Evolutionary conservation across 2,113 vertebrate species (phyloP), one percentile per base, ranked within the genome.

Genomic region (Phrynocephalus versicolor): DNA sequence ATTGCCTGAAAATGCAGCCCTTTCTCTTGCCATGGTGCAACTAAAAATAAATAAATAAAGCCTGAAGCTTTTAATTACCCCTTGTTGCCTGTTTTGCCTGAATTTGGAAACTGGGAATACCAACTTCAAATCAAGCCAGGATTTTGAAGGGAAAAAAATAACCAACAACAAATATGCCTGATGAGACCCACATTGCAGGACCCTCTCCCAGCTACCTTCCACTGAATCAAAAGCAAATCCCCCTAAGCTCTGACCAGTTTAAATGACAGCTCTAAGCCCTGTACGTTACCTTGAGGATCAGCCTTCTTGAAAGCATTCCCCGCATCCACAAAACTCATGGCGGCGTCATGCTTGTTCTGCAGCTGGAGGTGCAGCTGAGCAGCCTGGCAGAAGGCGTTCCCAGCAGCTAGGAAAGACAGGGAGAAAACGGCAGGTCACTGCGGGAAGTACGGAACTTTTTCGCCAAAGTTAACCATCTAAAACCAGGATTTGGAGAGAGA

Each of bases 241-340:
- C n/a, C 2, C n/a, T 55, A 67, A 23, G 21, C 57, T 60, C 72
- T 3, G 12, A 16, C 16, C 0, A 3, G 58, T 21, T 5, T 0
- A 1, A 37, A 6, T 25, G 16, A 30, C 30, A 13, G 60, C 39
- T 33, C n/a, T 16, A 3, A 60, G 1, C 33, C 2, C 3, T 8
- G 27, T 39, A 10, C 15, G 90, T 92, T 91, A 98, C 98, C 98
- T 97, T 98, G 98, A 33, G 98, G 98, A 83, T 99, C 98, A 1
- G 98, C 97, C 93, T 99, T 99, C 95, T 98, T 99, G 94, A 99
- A 99, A 14, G 98, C 97, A 0, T 98, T 99, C 82, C 98, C 98
- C 0, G 98, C 98, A 0, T 99, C 98, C 90, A 99, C 97, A 58
- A 98, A 98, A 93, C 97, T 98, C 71, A 97, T 98, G 30, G 98